Conservation (phyloP, 2,888 invertebrate species). For the Epistrophella euchroma region DNA sequence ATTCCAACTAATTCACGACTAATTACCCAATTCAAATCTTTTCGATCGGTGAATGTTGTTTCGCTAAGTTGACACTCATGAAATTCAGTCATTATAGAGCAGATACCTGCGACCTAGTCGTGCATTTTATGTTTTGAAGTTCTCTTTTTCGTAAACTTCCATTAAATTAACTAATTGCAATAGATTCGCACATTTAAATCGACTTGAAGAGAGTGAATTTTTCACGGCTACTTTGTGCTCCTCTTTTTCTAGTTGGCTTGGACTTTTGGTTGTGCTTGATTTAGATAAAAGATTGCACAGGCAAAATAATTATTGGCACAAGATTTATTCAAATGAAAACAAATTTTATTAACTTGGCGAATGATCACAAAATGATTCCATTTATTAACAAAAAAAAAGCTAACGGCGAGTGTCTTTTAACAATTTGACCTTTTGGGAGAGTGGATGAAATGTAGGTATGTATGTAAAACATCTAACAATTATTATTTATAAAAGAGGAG, state of each 20-base stretch:
- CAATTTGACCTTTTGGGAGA: constrained; percentile 36
- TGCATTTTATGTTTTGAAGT: not conserved
- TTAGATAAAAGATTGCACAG: constrained; percentile 30
- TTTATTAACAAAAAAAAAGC: constrained; percentile 14
- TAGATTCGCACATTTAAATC: constrained; percentile 56
- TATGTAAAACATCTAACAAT: not conserved
- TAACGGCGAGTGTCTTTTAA: constrained; percentile 14
- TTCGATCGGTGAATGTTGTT: too few species aligned
- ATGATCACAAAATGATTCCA: constrained; percentile 50
- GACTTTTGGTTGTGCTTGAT: constrained; percentile 37
- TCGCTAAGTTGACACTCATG: too few species aligned
- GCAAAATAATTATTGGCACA: constrained; percentile 49
- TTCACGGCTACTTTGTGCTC: constrained; percentile 58
- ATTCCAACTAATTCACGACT: too few species aligned
- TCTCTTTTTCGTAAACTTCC: constrained; percentile 26
- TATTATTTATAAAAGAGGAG: constrained; percentile 47
- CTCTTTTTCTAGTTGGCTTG: constrained; percentile 25
- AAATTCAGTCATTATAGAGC: not conserved
- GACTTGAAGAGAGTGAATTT: constrained; percentile 58
- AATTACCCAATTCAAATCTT: too few species aligned
- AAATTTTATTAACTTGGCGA: constrained; percentile 65
- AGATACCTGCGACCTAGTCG: not conserved
- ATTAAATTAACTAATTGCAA: constrained; percentile 70
- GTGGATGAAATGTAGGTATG: not conserved
- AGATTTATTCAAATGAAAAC: constrained; percentile 61